Percentiles rank a stretch among this genome's conserved stretches.
Evolutionary conservation across 1,140 invertebrate genomes (phyloP).

Genomic region (Hesperophylax magnus): DNA sequence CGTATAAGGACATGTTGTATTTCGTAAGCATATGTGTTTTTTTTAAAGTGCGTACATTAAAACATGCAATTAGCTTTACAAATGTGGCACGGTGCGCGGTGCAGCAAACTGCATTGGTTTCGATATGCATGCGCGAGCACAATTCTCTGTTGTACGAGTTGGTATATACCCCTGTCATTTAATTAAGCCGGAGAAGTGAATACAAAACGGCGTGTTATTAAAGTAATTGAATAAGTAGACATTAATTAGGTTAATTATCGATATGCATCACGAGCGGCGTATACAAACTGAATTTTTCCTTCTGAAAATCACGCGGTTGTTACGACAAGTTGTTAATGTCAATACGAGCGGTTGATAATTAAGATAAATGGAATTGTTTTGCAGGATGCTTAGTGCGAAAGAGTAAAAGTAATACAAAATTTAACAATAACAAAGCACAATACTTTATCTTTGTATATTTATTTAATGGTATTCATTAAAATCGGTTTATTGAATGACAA

Average conservation of each 20-base stretch:
- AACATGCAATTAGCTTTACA: conserved; percentile 27
- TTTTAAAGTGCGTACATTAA: conserved; percentile 16
- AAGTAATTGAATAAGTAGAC: conserved; percentile 56
- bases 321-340: too few species aligned
- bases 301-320: too few species aligned
- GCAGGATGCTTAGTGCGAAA: too few species aligned
- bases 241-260: conserved; percentile 55
- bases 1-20: background rate
- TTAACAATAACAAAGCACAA: too few species aligned
- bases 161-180: conserved; percentile 16
- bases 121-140: conserved; percentile 27
- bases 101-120: conserved; percentile 19
- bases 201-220: conserved; percentile 53
- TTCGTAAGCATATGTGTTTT: conserved; percentile 13
- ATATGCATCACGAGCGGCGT: conserved; percentile 48
- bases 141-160: background rate
- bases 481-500: too few species aligned
- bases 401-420: too few species aligned
- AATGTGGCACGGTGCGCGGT: conserved; percentile 1
- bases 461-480: too few species aligned
- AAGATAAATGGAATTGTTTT: too few species aligned
- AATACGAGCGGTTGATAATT: too few species aligned
- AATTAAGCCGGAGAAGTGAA: conserved; percentile 43
- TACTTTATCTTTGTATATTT: too few species aligned
- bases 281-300: background rate